Base-by-base conservation (phyloP, 2,888 invertebrate species). In the Amphipoea lucens region DNA sequence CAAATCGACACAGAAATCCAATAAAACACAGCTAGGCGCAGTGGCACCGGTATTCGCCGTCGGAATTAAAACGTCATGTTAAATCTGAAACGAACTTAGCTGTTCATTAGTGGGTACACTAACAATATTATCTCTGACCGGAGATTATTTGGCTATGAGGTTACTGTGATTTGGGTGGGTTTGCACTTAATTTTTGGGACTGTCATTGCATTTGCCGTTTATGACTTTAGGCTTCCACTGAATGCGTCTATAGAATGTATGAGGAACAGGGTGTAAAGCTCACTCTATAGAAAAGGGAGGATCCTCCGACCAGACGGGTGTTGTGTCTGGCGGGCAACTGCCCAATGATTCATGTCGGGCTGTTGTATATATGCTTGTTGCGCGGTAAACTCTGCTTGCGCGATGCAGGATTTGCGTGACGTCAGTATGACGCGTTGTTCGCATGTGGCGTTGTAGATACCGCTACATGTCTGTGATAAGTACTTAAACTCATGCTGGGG, bases 51-150 rank as follows among this genome's bases (percentile, higher is more conserved):
- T 48, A 36, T 14, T 29, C 7, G n/a, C 54, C 3, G 57, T 42
- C 42, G 9, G 48, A 74, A 60, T 60, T 29, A 57, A 42, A 81
- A 42, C 42, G 57, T 51, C 74, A 81, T 57, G 57, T 74, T 51
- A n/a, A 48, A 81, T 14, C 36, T 57, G 60, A 74, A 71, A 73
- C 20, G 45, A 36, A 51, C 29, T 60, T 66, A 73, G 7, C n/a
- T 23, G 48, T 14, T 66, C 57, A 36, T 73, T 51, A 60, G 66
- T 54, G 29, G 11, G 6, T 36, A n/a, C 23, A 17, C 48, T 81
- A 66, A 74, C 42, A 60, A 42, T 60, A 51, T 67, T 81, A 73
- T 3, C 23, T 57, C 74, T 29, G 17, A 23, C 57, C 7, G 57
- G 74, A 45, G 42, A 74, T 66, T 60, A 74, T 66, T 66, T 66